A percentile compares a stretch with the other conserved stretches of the same genome.
Evolutionary conservation across 1,140 invertebrate genomes (phyloP).

Genomic region (Ptiloglossa arizonensis): DNA sequence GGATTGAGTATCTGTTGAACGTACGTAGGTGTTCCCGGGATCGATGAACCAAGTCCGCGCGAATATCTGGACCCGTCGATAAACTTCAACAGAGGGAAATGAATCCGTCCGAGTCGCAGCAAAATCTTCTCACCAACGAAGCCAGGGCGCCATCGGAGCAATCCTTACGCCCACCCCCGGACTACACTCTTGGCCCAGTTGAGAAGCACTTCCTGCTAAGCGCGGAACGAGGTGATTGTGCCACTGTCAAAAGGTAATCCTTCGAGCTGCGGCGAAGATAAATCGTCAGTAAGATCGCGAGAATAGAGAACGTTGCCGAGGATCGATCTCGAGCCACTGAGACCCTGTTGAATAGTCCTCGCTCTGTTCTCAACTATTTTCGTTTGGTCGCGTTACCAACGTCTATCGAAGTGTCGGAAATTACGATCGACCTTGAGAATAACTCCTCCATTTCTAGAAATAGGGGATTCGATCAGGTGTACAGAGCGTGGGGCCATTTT

Average conservation of each 20-base stretch:
- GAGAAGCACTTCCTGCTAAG: conserved; percentile 93
- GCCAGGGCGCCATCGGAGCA: conserved; percentile 64
- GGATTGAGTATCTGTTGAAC: not conserved
- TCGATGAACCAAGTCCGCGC: conserved; percentile 19
- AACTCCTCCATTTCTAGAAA: no score
- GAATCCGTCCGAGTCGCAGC: conserved; percentile 80
- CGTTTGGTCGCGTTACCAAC: no score
- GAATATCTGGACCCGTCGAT: not conserved
- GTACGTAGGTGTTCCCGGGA: conserved; percentile 15
- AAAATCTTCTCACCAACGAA: conserved; percentile 78
- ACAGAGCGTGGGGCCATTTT: no score
- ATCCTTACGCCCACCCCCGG: conserved; percentile 74
- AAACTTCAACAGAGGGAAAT: conserved; percentile 58
- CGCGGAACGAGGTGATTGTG: conserved; percentile 93
- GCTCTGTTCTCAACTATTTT: no score
- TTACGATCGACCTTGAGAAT: no score
- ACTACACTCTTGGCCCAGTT: conserved; percentile 87
- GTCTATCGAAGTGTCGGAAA: no score
- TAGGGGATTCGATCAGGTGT: no score
- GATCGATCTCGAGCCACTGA: not conserved
- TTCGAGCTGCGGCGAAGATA: conserved; percentile 16
- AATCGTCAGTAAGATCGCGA: not conserved
- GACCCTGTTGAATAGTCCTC: no score
- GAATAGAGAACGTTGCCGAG: not conserved
- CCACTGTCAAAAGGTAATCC: conserved; percentile 89